Base-by-base conservation (phyloP, 2,797 vertebrate genomes). In the Hypotaenidia okinawae region DNA sequence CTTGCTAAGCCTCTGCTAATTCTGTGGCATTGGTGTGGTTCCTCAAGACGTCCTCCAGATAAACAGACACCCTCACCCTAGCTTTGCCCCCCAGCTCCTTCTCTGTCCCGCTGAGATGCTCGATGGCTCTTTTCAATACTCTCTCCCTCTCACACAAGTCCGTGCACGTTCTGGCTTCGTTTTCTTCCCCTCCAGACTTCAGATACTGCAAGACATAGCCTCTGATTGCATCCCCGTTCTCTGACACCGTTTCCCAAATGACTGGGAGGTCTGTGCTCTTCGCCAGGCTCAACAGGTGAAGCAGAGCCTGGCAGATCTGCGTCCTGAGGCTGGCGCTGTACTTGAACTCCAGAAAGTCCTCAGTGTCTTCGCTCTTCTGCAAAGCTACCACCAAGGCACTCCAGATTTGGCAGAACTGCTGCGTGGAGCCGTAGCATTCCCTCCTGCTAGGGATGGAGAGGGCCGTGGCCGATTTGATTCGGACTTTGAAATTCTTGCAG, bases 401-500 rank as follows among this genome's bases (percentile, higher is more conserved):
- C 99, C 99, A 99, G 95, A 99, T 98, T 15, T 96, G 94, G 37
- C 84, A 67, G 41, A 99, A 99, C 49, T 98, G 98, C 72, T 97
- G 90, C 0, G 87, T 59, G 47, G 98, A 97, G 10, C 99, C 99
- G 0, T 99, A 99, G 91, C 97, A 97, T 4, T 96, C 73, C 62
- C 99, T 98, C 63, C 7, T 96, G 70, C 95, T 37, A 0, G 99
- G 99, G 51, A 99, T 87, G 1, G 99, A 97, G 63, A 99, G 98
- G 10, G 99, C 99, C 3, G 98, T 98, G 1, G 99, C 99, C 0
- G 99, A 99, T 84, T 99, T 99, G 97, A 99, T 99, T 30, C 99
- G 98, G 37, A 99, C 99, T 96, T 99, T 99, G 94, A 99, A 99
- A 97, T 99, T 99, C 96, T 99, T 99, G 96, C 99, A 99, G 39